Conservation (phyloP, 2,113 vertebrate genomes). For the Vireo altiloquus region DNA sequence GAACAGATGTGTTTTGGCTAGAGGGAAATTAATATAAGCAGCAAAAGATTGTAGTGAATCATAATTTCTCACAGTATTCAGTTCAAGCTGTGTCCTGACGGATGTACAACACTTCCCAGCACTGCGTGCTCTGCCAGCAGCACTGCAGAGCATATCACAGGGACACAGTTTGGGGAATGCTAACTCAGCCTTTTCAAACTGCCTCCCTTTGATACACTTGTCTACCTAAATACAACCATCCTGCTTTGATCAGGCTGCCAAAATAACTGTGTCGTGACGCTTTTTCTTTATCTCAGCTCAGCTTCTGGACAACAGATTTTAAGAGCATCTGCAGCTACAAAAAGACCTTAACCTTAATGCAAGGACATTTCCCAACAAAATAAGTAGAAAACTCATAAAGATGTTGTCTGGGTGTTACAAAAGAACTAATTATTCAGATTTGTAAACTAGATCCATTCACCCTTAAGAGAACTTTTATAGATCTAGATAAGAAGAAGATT, state of each 20-base stretch:
- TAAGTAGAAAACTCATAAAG: neutral
- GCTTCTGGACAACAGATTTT: conserved; percentile 39
- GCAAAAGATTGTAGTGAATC: neutral
- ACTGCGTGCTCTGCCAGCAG: neutral
- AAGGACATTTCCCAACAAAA: neutral
- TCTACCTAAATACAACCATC: neutral
- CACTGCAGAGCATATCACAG: neutral
- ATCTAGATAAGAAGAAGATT: neutral
- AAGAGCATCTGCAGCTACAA: conserved; percentile 21
- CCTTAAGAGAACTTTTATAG: neutral
- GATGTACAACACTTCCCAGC: neutral
- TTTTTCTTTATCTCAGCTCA: neutral
- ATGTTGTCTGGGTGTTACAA: neutral
- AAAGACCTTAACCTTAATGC: neutral
- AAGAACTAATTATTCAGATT: neutral
- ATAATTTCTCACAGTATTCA: neutral
- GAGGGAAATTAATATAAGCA: neutral
- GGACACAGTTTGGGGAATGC: neutral
- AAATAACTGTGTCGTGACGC: neutral
- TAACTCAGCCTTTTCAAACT: conserved; percentile 19
- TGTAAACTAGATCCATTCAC: neutral
- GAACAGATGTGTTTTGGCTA: conserved; percentile 1
- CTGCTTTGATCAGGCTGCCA: conserved; percentile 11
- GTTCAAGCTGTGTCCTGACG: neutral
- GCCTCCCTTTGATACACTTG: conserved; percentile 17